phyloP scores from a whole-genome alignment of 2,113 vertebrate species.

The Indicator indicator region DNA sequence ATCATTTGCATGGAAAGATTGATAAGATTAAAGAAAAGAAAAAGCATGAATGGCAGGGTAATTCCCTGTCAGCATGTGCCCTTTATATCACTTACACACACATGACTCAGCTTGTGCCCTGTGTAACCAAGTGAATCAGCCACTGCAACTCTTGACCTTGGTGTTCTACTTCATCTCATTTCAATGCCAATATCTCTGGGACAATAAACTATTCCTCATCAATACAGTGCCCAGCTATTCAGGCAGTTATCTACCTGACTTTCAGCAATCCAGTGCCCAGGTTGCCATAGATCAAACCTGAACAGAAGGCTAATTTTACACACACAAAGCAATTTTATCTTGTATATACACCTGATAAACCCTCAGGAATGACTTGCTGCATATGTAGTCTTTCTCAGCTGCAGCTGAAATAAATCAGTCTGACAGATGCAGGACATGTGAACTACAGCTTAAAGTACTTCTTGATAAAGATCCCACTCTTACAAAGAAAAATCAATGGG shows the following conservation, averaged over 20 bases:
- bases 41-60: neutral
- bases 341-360: neutral
- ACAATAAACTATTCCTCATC: neutral
- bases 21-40: neutral
- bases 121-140: neutral
- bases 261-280: neutral
- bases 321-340: neutral
- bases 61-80: neutral
- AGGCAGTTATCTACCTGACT: neutral
- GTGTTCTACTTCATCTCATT: neutral
- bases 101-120: neutral
- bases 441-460: neutral
- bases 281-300: neutral
- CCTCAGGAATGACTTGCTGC: neutral
- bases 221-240: neutral
- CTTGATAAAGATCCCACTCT: neutral
- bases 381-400: neutral
- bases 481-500: conserved; percentile 10
- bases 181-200: neutral
- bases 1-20: neutral
- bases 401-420: neutral
- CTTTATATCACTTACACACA: neutral
- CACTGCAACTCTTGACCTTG: neutral
- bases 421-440: neutral
- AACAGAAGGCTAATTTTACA: neutral